Evolutionary conservation across 2,888 invertebrate genomes (phyloP).

Genomic region (Nemotelus nigrinus): DNA sequence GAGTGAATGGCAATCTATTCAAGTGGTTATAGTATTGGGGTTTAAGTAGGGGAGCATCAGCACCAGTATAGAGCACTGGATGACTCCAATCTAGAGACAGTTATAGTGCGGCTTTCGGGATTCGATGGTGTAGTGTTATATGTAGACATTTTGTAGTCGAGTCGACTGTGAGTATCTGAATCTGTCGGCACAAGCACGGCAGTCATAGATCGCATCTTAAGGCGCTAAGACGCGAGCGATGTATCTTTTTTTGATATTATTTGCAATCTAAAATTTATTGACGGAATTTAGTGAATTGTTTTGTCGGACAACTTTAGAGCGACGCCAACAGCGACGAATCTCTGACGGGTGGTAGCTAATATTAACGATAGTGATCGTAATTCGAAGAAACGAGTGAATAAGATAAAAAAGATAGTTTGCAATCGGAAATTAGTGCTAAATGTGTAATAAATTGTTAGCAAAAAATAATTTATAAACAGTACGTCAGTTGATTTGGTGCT

Average conservation of each 20-base stretch:
- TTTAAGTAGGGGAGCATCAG: conserved; percentile 19
- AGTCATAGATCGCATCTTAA: conserved; percentile 35
- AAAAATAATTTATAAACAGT: background rate
- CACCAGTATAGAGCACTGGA: background rate
- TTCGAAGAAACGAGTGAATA: conserved; percentile 11
- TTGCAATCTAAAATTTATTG: conserved; percentile 4
- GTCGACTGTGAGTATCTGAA: conserved; percentile 18
- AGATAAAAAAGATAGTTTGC: conserved; percentile 26
- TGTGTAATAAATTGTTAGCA: background rate
- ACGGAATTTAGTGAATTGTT: background rate
- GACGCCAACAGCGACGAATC: background rate
- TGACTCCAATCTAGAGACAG: background rate
- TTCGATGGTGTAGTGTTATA: background rate
- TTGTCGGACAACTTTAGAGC: background rate
- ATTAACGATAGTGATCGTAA: conserved; percentile 16
- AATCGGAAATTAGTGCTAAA: background rate
- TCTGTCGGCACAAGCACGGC: conserved; percentile 2
- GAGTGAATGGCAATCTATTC: background rate
- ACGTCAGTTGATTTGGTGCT: background rate
- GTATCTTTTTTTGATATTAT: conserved; percentile 9
- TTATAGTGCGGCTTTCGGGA: background rate
- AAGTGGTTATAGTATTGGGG: conserved; percentile 14
- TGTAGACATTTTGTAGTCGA: background rate
- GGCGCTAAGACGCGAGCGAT: conserved; percentile 27
- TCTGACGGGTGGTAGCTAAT: conserved; percentile 6